Base-by-base conservation (phyloP, 2,888 invertebrate species). In the Leptura quadrifasciata region DNA sequence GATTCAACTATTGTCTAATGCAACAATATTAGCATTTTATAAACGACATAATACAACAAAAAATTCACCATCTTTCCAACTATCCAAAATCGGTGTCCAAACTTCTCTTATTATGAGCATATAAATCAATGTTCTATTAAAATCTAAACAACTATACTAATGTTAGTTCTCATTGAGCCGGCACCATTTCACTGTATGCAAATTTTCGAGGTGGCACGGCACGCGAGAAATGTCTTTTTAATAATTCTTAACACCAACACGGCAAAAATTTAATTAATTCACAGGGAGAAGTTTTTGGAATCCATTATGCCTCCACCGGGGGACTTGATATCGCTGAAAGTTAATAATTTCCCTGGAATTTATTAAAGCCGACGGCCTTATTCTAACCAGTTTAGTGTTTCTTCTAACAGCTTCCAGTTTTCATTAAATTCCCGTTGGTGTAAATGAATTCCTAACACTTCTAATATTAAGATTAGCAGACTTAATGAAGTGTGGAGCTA, bases 401-500 rank as follows among this genome's bases (percentile, higher is more conserved):
- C 69, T 58, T 69, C 69, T 31, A 69, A 69, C 58, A 58, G 54
- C 47, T 65, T 75, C 61, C 75, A 57, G 72, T 55, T 72, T 64
- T 64, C 72, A 72, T 72, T 72, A 72, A 72, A 72, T 61, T 60
- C 47, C 64, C 57, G 63, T 58, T 39, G 65, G 64, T 64, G 72
- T 55, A 64, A 72, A 64, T 64, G 64, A 60, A 72, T 72, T 64
- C 55, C 72, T 72, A 72, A 75, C 70, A 77, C 71, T 72, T 57
- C 69, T 77, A 72, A 74, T 72, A 67, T 72, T 74, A 54, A 71
- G 75, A 77, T 77, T 72, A 77, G 65, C 68, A 21, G 54, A 68
- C 55, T 63, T 77, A 70, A 79, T 78, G 74, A 79, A 74, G 79
- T 78, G 74, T 75, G 74, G 58, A 35, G 74, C 60, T 77, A 80